Evolutionary conservation across 2,113 vertebrate genomes (phyloP), one percentile per base, ranked within the genome.

Genomic region (Macquaria australasica): DNA sequence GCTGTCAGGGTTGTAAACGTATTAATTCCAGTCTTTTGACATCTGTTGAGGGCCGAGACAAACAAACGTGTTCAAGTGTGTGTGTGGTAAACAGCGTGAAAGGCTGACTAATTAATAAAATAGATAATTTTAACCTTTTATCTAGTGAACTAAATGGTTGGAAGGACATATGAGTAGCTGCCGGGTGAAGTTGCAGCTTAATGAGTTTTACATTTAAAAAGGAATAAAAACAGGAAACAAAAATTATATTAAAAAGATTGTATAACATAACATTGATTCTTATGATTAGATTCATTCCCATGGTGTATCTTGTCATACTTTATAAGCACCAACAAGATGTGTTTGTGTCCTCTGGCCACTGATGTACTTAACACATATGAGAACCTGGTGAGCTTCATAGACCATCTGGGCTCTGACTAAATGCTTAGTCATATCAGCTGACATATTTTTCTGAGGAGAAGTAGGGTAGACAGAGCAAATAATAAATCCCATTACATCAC

Each of bases 351-450:
- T 68, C n/a, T 58, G 31, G 55, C 21, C 39, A 31, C 21, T 8
- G 56, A 83, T 60, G 73, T 55, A 41, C 20, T 75, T 39, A 55
- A 78, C 74, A 69, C 69, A 60, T 72, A 77, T 15, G 41, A 78
- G 58, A 81, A 86, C 55, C 72, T 15, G 48, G 14, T 60, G 72
- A 85, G 62, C 31, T 45, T 55, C 73, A 48, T 4, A 25, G 53
- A 53, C 74, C 84, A 73, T 86, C 87, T 82, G 78, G 55, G 55
- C 68, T 82, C 75, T 74, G 82, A 87, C 63, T 89, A 74, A 87
- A 81, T 25, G 77, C 79, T 82, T 14, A 60, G 84, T 89, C 87
- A 85, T 28, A 34, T 58, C 58, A 12, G 86, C 0, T n/a, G 56
- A 73, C 55, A 6, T 37, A 14, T 58, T 73, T 66, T 43, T 73